Conservation (phyloP, 53 echinoderm and acorn worm species). For the Patiria pectinifera region DNA sequence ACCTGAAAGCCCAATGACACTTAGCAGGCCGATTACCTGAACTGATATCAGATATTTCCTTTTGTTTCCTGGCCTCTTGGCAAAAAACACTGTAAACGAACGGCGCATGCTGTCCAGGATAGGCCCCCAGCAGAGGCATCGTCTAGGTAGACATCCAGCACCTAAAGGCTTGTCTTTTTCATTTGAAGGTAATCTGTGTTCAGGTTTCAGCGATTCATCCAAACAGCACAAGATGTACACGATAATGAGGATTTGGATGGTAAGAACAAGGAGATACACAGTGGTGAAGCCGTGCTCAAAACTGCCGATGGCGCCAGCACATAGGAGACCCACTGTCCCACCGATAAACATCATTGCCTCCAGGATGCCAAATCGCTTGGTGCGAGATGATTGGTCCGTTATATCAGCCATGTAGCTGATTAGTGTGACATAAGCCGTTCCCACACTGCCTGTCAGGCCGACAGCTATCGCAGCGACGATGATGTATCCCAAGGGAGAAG, state of each 20-base stretch:
- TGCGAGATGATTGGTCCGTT: constrained; percentile 68
- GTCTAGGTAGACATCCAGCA: constrained; percentile 18
- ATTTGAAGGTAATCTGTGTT: constrained; percentile 41
- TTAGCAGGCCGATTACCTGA: constrained; percentile 66
- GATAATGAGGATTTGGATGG: constrained; percentile 63
- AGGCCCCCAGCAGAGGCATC: constrained; percentile 51
- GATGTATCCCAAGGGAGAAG: constrained; percentile 57
- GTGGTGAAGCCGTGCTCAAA: constrained; percentile 63
- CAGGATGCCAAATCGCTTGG: constrained; percentile 83
- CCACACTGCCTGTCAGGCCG: constrained; percentile 74
- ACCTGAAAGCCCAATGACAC: constrained; percentile 77
- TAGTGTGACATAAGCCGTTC: constrained; percentile 73
- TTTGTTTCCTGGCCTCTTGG: constrained; percentile 73
- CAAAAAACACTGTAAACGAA: constrained; percentile 71
- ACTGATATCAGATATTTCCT: constrained; percentile 76
- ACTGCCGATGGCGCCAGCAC: constrained; percentile 57
- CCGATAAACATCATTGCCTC: constrained; percentile 88
- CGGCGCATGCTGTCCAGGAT: constrained; percentile 66
- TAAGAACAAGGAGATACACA: constrained; percentile 66
- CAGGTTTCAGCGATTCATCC: constrained; percentile 72
- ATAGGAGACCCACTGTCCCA: constrained; percentile 76
- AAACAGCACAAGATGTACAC: constrained; percentile 66
- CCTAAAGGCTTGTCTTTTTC: constrained; percentile 58
- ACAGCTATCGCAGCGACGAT: constrained; percentile 55
- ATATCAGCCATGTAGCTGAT: constrained; percentile 87